A percentile compares a stretch with the other conserved stretches of the same genome.
Conservation (phyloP, 2,797 vertebrate genomes). For the Carcharodon carcharias region DNA sequence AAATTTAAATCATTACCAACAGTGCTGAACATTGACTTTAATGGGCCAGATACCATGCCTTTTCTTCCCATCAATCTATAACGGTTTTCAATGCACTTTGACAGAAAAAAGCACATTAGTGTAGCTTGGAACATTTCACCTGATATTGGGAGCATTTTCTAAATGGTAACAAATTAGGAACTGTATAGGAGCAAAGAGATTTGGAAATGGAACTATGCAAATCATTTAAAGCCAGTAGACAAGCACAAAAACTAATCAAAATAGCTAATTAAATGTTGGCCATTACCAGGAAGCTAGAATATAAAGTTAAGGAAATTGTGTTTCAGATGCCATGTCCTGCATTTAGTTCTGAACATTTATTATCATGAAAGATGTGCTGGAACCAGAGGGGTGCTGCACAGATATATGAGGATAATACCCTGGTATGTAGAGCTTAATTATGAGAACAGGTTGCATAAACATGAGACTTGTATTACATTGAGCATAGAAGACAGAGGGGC, state of each 20-base stretch:
- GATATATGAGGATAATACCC: no score
- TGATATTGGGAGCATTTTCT: not conserved
- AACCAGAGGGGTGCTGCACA: no score
- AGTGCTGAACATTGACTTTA: not conserved
- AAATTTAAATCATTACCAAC: not conserved
- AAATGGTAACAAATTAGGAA: not conserved
- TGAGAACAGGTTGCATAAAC: no score
- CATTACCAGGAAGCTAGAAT: no score
- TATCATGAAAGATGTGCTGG: no score
- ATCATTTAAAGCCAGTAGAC: not conserved
- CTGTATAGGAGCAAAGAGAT: not conserved
- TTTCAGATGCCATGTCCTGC: no score
- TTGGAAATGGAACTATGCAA: not conserved
- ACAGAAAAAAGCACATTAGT: not conserved
- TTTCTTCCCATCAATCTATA: not conserved
- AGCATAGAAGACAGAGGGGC: no score
- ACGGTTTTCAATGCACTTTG: not conserved
- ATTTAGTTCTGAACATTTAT: no score
- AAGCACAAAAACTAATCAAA: not conserved
- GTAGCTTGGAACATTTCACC: not conserved
- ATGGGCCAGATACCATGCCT: not conserved
- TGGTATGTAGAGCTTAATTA: no score
- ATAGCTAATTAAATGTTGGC: no score
- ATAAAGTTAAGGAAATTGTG: no score
- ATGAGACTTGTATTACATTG: no score